Evolutionary conservation across 2,888 invertebrate species (phyloP).

Genomic region (Acanthoscelides obtectus): DNA sequence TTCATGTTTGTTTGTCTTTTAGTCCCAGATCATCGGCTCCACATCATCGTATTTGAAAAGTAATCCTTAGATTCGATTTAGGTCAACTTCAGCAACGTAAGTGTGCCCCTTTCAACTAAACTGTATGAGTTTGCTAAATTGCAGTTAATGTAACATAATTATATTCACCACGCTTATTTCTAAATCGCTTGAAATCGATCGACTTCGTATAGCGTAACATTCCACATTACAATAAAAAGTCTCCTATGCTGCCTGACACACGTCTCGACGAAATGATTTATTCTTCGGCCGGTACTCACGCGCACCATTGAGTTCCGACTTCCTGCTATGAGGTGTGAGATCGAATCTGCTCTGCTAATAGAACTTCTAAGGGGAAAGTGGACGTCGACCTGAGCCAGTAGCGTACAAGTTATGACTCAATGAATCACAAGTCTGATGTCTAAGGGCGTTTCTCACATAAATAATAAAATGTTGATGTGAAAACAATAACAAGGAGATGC

Average conservation of each 20-base stretch:
- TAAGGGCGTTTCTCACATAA: too few species aligned
- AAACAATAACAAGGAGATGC: too few species aligned
- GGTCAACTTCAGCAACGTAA: too few species aligned
- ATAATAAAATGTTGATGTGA: too few species aligned
- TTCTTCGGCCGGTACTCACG: background rate
- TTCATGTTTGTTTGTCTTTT: too few species aligned
- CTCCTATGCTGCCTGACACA: background rate
- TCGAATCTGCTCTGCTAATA: background rate
- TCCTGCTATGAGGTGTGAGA: background rate
- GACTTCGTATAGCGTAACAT: background rate
- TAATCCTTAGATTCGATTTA: too few species aligned
- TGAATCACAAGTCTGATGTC: too few species aligned
- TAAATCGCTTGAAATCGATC: background rate
- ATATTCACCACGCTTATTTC: background rate
- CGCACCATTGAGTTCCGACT: background rate
- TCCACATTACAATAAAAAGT: background rate
- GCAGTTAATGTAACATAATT: too few species aligned
- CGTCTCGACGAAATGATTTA: background rate
- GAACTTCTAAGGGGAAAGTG: background rate
- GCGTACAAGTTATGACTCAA: background rate
- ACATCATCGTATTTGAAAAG: too few species aligned
- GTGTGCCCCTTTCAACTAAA: too few species aligned
- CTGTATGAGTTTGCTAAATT: too few species aligned
- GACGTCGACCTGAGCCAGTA: background rate
- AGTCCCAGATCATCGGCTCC: too few species aligned